Evolutionary conservation across 2,888 invertebrate species (phyloP).

Genomic region (Lycophotia porphyrea): DNA sequence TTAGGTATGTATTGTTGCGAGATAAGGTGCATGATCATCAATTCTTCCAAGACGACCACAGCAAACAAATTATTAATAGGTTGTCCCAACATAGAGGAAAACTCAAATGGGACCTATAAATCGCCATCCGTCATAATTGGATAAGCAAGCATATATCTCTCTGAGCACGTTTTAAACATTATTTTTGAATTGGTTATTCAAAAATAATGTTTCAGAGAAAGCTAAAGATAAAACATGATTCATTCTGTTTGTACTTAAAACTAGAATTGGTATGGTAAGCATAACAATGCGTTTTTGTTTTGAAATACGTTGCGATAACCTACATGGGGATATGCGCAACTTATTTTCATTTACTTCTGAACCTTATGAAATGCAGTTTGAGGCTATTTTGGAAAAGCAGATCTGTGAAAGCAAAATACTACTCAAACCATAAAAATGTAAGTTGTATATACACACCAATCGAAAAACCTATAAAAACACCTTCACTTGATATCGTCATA

Average conservation of each 20-base stretch:
- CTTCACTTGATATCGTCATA: not conserved
- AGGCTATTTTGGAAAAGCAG: conserved; percentile 20
- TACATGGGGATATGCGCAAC: conserved; percentile 3
- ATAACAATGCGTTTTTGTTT: conserved; percentile 42
- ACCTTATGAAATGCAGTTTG: not conserved
- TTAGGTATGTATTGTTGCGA: not conserved
- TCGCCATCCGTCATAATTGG: not conserved
- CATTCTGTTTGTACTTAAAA: conserved; percentile 17
- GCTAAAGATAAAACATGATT: conserved; percentile 12
- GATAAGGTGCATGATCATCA: not conserved
- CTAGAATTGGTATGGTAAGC: not conserved
- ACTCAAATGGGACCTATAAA: not conserved
- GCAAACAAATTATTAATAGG: not conserved
- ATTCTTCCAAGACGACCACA: not conserved
- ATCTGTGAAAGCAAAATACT: not conserved
- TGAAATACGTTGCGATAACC: conserved; percentile 31
- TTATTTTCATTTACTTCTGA: conserved; percentile 33
- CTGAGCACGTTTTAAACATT: too few relatives aligned
- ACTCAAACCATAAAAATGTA: conserved; percentile 5
- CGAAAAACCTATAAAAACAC: not conserved
- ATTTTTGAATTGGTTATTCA: too few relatives aligned
- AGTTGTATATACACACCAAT: not conserved
- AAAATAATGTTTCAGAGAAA: too few relatives aligned
- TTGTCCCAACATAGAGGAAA: not conserved
- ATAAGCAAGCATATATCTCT: not conserved